phyloP scores from a whole-genome alignment of 92 coral and sea anemone genomes.

The Bergia puertoricense region DNA sequence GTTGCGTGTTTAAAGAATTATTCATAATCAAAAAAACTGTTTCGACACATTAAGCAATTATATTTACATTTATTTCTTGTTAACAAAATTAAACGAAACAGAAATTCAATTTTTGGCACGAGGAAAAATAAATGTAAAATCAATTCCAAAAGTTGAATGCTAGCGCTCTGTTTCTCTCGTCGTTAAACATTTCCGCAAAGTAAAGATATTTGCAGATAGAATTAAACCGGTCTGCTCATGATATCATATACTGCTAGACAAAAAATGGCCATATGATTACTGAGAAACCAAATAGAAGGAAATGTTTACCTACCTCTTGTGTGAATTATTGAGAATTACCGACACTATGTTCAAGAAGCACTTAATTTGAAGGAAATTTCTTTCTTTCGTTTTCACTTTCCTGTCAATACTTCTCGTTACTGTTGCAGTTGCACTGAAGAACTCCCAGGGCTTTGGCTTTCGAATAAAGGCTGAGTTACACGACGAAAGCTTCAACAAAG shows the following conservation, averaged over 20 bases:
- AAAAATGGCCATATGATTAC: constrained; percentile 9
- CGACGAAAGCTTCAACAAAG: constrained; percentile 28
- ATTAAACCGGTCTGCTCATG: neutral
- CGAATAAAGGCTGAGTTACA: constrained; percentile 22
- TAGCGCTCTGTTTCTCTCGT: neutral
- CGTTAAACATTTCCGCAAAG: neutral
- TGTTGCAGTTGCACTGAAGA: constrained; percentile 8
- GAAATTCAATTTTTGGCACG: neutral
- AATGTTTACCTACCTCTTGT: constrained; percentile 44
- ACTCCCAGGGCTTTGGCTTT: constrained; percentile 28
- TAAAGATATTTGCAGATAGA: neutral
- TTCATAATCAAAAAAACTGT: constrained; percentile 36
- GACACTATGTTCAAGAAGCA: constrained; percentile 13
- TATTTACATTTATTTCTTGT: constrained; percentile 41
- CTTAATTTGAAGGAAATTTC: constrained; percentile 15
- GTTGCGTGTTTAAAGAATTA: constrained; percentile 21
- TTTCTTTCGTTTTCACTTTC: neutral
- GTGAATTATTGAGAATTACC: constrained; percentile 1
- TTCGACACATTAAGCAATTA: constrained; percentile 48
- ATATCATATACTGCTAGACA: constrained; percentile 6
- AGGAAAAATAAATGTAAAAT: neutral
- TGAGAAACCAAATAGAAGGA: constrained; percentile 25
- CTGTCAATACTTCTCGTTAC: constrained; percentile 1
- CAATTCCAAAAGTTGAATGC: neutral
- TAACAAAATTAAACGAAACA: constrained; percentile 31